phyloP scores from a whole-genome alignment of 2,888 invertebrate genomes.

The Hoplodrina blanda region DNA sequence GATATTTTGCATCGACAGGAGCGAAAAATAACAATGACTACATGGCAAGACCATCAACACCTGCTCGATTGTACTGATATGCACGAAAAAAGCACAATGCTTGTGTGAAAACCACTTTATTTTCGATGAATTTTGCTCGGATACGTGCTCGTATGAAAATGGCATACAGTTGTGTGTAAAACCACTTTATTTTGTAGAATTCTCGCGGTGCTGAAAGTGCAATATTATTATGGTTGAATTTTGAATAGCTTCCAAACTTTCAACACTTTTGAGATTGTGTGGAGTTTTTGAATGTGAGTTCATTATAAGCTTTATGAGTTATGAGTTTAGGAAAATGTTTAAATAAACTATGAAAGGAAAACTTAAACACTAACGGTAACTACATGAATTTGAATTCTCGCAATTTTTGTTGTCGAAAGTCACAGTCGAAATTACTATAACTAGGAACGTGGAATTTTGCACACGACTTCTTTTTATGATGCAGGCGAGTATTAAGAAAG shows the following conservation, averaged over 20 bases:
- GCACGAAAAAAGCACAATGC: constrained; percentile 21
- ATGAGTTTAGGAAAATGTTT: constrained; percentile 14
- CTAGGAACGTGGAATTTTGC: no score
- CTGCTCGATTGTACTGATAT: constrained; percentile 38
- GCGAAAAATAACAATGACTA: constrained; percentile 35
- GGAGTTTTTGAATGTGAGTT: constrained; percentile 31
- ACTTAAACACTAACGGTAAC: not conserved
- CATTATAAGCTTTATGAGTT: constrained; percentile 25
- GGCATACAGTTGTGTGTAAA: constrained; percentile 32
- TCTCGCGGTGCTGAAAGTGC: constrained; percentile 32
- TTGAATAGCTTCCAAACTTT: constrained; percentile 46
- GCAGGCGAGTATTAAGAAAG: no score
- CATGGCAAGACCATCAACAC: constrained; percentile 29
- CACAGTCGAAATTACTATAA: no score
- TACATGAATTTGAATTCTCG: no score
- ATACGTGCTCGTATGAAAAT: constrained; percentile 41
- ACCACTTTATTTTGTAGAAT: constrained; percentile 45
- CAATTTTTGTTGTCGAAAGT: no score
- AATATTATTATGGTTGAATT: constrained; percentile 50
- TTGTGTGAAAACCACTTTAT: constrained; percentile 47
- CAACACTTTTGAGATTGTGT: constrained; percentile 37
- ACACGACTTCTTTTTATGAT: no score
- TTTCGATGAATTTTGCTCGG: constrained; percentile 36
- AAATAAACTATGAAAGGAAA: not conserved
- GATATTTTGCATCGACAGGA: constrained; percentile 15